phyloP scores from a whole-genome alignment of 2,797 vertebrate genomes.

The Synanceia verrucosa region DNA sequence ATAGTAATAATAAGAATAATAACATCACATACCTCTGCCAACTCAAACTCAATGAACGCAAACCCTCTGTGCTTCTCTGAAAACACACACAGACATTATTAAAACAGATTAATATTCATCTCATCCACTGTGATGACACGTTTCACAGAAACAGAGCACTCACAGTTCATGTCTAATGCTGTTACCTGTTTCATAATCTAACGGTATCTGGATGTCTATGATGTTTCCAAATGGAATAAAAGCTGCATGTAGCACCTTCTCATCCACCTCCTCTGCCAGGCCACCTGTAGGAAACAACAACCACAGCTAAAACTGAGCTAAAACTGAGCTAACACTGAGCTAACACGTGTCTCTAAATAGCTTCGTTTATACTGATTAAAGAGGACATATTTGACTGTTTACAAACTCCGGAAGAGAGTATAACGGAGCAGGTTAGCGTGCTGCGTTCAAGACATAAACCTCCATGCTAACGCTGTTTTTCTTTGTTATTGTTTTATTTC shows the following conservation, averaged over 20 bases:
- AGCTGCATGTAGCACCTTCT: conserved; percentile 95
- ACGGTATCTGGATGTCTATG: conserved; percentile 95
- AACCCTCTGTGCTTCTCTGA: conserved; percentile 97
- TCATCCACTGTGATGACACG: background rate
- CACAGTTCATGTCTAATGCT: background rate
- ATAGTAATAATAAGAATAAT: no score
- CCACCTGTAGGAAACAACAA: conserved; percentile 83
- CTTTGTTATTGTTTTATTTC: background rate
- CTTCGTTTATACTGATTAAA: no score
- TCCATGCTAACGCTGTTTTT: background rate
- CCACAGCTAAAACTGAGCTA: background rate
- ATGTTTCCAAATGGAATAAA: conserved; percentile 97
- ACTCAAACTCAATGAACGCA: conserved; percentile 95
- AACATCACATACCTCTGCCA: conserved; percentile 95
- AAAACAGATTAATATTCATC: background rate
- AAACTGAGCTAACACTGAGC: background rate
- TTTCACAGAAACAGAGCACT: background rate
- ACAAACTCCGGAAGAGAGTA: no score
- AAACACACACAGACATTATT: conserved; percentile 34
- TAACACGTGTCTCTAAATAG: background rate
- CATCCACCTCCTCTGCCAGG: conserved; percentile 95
- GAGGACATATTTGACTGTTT: background rate
- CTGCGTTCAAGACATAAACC: background rate
- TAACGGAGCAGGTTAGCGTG: background rate
- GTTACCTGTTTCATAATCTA: conserved; percentile 96